Evolutionary conservation across 2,888 invertebrate genomes (phyloP).

Genomic region (Ceriagrion tenellum): DNA sequence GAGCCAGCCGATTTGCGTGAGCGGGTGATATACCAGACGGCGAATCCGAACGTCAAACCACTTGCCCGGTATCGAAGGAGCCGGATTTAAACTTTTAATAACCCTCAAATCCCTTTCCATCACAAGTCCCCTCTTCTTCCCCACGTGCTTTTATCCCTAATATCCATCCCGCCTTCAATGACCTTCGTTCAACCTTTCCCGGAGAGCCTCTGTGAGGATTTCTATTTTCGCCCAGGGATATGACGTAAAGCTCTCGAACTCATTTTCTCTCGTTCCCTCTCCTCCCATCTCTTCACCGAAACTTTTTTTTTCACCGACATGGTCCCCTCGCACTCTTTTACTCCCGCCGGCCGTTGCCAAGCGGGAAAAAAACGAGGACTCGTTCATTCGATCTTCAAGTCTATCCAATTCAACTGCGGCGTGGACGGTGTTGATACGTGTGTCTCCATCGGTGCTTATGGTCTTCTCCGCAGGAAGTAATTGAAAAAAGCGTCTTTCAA

Average conservation of each 20-base stretch:
- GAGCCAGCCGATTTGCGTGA: no score
- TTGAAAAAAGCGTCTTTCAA: background rate
- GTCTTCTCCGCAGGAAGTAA: background rate
- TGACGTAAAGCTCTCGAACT: slow-evolving; percentile 46
- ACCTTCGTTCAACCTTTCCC: slow-evolving; percentile 24
- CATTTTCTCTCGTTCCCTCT: background rate
- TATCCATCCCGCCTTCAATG: background rate
- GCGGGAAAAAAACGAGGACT: background rate
- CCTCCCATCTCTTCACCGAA: background rate
- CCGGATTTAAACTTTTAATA: background rate
- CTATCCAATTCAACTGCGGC: background rate
- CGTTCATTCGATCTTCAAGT: background rate
- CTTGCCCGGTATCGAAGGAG: background rate
- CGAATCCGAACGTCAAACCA: no score
- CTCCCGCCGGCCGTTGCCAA: no score
- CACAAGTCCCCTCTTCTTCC: background rate
- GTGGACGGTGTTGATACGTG: background rate
- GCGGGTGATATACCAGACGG: no score
- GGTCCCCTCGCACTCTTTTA: background rate
- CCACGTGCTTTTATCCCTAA: background rate
- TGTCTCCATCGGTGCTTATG: background rate
- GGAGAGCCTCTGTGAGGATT: background rate
- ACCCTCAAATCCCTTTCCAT: background rate
- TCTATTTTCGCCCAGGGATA: background rate
- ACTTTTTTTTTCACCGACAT: background rate